Base-by-base conservation (phyloP, 2,113 vertebrate genomes). In the Python bivittatus region DNA sequence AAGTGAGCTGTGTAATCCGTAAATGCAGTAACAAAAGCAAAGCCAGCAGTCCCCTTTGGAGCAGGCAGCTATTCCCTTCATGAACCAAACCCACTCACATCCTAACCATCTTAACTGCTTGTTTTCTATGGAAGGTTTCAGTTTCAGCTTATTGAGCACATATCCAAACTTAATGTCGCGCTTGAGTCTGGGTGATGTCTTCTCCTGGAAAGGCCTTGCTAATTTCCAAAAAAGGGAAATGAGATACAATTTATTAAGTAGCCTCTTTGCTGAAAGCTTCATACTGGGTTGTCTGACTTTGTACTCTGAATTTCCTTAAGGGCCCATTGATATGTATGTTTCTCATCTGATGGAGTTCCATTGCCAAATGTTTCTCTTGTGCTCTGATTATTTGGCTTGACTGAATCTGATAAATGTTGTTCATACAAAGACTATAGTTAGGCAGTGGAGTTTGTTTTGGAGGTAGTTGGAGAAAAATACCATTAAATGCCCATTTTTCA, bases 131-230 rank as follows among this genome's bases (percentile, higher is more conserved):
- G 3, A 57, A 11, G 86, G 79, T 0, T 0, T n/a, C 64, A 4
- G 88, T 23, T 44, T 10, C 5, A 92, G 25, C 7, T 79, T 42
- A 27, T 4, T 0, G 86, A 88, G 29, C 52, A 29, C 0, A 0
- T 90, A 92, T 90, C n/a, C 61, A 61, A 52, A 15, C 44, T 68
- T 64, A n/a, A 90, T 15, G 22, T 64, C 68, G n/a, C 42, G 64
- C 58, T 92, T 88, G 15, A 64, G 11, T 54, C 56, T 48, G 38
- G 25, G 5, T 25, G 23, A 5, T 44, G 53, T 7, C 54, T 48
- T 90, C 57, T 84, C 23, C 1, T 44, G 38, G 25, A 84, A 57
- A 42, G 72, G 53, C 42, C 72, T 42, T 79, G 52, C 64, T 25
- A 90, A 15, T 56, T 20, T 27, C 64, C 12, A 1, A 6, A 17